A percentile compares a stretch with the other conserved stretches of the same genome.
Evolutionary conservation across 2,888 invertebrate genomes (phyloP).

Genomic region (Drosophila macrospina): DNA sequence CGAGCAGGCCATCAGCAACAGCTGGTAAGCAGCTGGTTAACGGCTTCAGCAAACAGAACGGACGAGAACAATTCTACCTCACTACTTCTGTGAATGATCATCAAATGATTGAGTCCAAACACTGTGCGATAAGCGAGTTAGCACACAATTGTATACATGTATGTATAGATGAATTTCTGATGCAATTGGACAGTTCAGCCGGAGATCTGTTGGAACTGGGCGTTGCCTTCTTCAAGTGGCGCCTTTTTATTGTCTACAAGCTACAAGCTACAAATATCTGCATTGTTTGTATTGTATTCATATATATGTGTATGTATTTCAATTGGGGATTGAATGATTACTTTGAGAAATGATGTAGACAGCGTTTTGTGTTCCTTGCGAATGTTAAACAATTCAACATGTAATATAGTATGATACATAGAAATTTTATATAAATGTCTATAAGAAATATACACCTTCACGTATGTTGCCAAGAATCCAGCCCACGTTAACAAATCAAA

Average conservation of each 20-base stretch:
- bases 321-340: neutral
- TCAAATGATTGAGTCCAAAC: slow-evolving; percentile 76
- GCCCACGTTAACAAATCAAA: slow-evolving; percentile 56
- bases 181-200: slow-evolving; percentile 16
- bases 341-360: slow-evolving; percentile 16
- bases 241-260: slow-evolving; percentile 10
- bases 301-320: neutral
- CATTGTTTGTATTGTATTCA: slow-evolving; percentile 3
- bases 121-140: slow-evolving; percentile 33
- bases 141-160: slow-evolving; percentile 14
- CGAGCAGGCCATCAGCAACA: slow-evolving; percentile 83
- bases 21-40: slow-evolving; percentile 85
- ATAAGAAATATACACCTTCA: slow-evolving; percentile 19
- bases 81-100: slow-evolving; percentile 83
- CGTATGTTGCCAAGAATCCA: slow-evolving; percentile 69
- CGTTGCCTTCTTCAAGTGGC: slow-evolving; percentile 10
- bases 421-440: slow-evolving; percentile 36
- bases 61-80: slow-evolving; percentile 83
- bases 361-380: neutral
- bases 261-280: slow-evolving; percentile 6
- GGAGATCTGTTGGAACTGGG: slow-evolving; percentile 24
- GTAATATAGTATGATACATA: neutral
- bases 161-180: slow-evolving; percentile 15
- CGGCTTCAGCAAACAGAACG: slow-evolving; percentile 1
- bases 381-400: slow-evolving; percentile 3